Base-by-base conservation (phyloP, 2,888 invertebrate genomes). In the Podabrus alpinus region DNA sequence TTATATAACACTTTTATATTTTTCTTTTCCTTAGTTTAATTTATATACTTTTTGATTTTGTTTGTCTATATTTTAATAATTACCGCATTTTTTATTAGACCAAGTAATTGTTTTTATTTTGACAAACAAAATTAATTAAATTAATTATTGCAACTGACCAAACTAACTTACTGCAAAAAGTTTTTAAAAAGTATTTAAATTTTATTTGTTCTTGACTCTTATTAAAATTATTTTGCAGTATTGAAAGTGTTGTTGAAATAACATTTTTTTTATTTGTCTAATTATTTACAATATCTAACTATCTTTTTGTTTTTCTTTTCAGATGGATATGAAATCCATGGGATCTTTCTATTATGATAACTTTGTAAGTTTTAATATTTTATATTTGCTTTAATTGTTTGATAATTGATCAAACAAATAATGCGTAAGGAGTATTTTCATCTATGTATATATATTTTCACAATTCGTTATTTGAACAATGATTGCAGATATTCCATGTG, bases 251-350 rank as follows among this genome's bases (percentile, higher is more conserved):
- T 73, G 66, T 66, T 62, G 67, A 45, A 72, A 59, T 72, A 72
- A 72, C 66, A 60, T 19, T 19, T 45, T 21, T 45, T 21, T 66
- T 69, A 69, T 19, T 59, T 24, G 69, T 66, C 13, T 61, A 3
- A 16, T 45, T 16, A 69, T 68, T 59, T 73, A 15, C 29, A 73
- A 61, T 59, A 25, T 68, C 72, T 75, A 75, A 77, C 70, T 29
- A 19, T 59, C 3, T 68, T 70, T 64, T 59, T 67, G 24, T 72
- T 81, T 82, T 84, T 84, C 86, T 89, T 94, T 94, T 91, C 94
- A 96, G 95, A 95, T 96, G 95, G 95, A 96, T 92, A 94, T 95
- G 94, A 96, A 96, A 93, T 94, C 95, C 91, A 94, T 95, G 92
- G 95, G 95, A 90, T 95, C 95, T 89, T 95, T 95, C 94, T 95